These are phyloP conservation scores for Sebastes trivittatus DNA, from an alignment of 2,797 vertebrate species.

Conservation along the genomic window DNA sequence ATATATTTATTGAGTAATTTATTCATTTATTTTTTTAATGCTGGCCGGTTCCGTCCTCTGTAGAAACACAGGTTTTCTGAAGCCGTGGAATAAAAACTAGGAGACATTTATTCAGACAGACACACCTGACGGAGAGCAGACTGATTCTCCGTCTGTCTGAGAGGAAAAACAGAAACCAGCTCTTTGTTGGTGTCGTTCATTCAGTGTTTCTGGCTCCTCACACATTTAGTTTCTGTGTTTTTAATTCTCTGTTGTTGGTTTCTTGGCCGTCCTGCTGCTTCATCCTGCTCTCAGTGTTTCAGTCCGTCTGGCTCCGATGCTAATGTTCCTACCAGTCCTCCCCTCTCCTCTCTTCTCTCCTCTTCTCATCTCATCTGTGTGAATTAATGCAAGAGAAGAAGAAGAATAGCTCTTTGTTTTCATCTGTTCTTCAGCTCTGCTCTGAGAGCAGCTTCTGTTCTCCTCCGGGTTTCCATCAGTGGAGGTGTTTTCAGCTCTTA, in stretches of 20 bases:
- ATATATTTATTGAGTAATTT: too few relatives aligned
- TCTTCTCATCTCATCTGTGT: constrained; percentile 1
- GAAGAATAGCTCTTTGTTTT: constrained; percentile 18
- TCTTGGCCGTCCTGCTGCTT: constrained; percentile 9
- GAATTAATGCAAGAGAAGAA: not conserved
- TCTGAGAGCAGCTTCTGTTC: not conserved
- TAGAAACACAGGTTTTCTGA: too few relatives aligned
- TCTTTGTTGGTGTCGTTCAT: too few relatives aligned
- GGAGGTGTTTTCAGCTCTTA: not conserved
- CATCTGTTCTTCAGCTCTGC: not conserved
- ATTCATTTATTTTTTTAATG: too few relatives aligned
- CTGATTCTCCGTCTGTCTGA: too few relatives aligned
- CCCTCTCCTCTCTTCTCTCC: not conserved
- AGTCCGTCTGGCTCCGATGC: constrained; percentile 19
- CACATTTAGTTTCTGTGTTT: constrained; percentile 1
- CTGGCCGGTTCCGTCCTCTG: too few relatives aligned
- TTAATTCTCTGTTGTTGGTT: not conserved
- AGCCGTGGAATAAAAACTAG: too few relatives aligned
- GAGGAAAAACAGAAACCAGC: too few relatives aligned
- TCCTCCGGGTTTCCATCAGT: not conserved
- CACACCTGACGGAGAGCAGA: too few relatives aligned
- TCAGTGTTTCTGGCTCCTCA: not conserved
- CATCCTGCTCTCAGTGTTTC: not conserved
- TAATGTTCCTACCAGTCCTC: constrained; percentile 27
- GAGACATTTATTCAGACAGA: too few relatives aligned